These are phyloP conservation scores for Papio anubis DNA, from an alignment of 2,113 vertebrate species.

Conservation along the genomic window DNA sequence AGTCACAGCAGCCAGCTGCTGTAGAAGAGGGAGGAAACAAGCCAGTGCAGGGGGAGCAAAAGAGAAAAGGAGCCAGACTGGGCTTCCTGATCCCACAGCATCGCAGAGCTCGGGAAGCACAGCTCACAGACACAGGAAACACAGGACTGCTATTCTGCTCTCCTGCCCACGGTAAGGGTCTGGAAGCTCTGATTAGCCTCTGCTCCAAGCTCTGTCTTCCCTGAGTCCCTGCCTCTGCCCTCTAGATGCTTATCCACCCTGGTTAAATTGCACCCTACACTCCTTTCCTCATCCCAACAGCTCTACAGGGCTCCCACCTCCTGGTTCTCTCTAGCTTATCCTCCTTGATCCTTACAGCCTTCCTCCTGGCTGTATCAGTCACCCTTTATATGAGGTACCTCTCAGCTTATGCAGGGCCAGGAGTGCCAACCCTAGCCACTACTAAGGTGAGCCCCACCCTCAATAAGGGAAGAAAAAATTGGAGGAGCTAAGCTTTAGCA, in stretches of 20 bases:
- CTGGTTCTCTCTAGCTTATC: background rate
- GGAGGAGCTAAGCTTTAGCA: background rate
- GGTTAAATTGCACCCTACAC: background rate
- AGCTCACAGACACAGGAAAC: background rate
- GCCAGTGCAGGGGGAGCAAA: background rate
- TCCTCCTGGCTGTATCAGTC: background rate
- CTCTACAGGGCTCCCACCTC: background rate
- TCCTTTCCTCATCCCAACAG: background rate
- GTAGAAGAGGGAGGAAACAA: conserved; percentile 25
- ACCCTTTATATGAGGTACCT: background rate
- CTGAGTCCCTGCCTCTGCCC: background rate
- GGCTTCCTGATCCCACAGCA: background rate
- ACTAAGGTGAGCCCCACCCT: background rate
- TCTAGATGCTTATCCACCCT: background rate
- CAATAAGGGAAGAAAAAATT: background rate
- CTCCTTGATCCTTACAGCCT: background rate
- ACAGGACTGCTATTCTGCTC: background rate
- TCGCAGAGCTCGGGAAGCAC: background rate
- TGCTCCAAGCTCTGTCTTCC: background rate
- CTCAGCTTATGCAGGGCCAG: conserved; percentile 4
- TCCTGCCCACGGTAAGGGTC: conserved; percentile 62
- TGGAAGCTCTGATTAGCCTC: background rate
- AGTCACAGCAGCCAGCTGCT: conserved; percentile 29
- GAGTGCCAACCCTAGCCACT: background rate
- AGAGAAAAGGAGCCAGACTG: background rate